These are phyloP conservation scores for Mya arenaria DNA, from an alignment of 1,140 invertebrate genomes.

Conservation along the genomic window DNA sequence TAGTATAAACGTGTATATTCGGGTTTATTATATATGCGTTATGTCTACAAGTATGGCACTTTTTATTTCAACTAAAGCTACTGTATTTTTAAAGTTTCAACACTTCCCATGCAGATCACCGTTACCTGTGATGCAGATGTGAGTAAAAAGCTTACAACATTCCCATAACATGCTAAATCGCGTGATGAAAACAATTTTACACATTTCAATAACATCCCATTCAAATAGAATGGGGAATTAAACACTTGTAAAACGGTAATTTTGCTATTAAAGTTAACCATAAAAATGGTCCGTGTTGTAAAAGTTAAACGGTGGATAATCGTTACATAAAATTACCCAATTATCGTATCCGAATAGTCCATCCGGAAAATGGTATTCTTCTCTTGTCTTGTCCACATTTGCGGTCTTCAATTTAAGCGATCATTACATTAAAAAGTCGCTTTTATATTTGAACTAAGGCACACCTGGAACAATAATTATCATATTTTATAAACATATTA, in stretches of 20 bases:
- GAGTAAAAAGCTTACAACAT: neutral
- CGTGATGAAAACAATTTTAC: neutral
- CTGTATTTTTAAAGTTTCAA: no score
- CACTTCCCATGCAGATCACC: no score
- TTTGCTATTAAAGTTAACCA: slow-evolving; percentile 14
- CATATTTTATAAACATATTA: no score
- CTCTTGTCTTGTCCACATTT: neutral
- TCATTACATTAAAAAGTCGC: slow-evolving; percentile 9
- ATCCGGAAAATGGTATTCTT: slow-evolving; percentile 6
- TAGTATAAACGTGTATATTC: no score
- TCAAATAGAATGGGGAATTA: neutral
- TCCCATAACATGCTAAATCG: neutral
- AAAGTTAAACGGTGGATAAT: slow-evolving; percentile 42
- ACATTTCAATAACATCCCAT: slow-evolving; percentile 26
- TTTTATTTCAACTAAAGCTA: no score
- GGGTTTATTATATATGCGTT: no score
- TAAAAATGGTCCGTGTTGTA: no score
- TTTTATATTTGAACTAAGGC: slow-evolving; percentile 1
- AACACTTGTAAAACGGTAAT: slow-evolving; percentile 29
- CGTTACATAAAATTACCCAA: slow-evolving; percentile 31
- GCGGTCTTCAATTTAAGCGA: neutral
- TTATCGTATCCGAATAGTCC: slow-evolving; percentile 31
- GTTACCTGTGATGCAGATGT: no score
- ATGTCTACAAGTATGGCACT: no score
- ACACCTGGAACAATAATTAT: slow-evolving; percentile 37